Conservation (phyloP, 2,113 vertebrate species). For the Desmodus rotundus region DNA sequence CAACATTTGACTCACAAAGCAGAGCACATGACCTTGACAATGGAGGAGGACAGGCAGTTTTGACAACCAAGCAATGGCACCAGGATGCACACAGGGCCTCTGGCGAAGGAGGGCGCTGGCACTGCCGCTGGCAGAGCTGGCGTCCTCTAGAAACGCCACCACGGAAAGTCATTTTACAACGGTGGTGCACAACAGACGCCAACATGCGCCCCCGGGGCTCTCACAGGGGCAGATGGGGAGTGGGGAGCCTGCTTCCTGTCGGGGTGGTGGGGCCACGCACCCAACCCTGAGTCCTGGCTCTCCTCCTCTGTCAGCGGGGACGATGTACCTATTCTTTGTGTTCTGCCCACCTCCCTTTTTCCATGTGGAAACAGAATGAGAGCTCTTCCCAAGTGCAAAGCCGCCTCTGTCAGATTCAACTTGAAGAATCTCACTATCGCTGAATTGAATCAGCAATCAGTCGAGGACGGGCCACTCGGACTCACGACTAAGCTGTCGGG, state of each 20-base stretch:
- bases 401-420: not conserved
- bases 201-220: not conserved
- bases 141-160: not conserved
- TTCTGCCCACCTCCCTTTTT: not conserved
- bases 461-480: not conserved
- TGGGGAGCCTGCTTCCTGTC: not conserved
- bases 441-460: not conserved
- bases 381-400: not conserved
- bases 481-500: not conserved
- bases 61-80: not conserved
- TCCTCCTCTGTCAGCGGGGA: not conserved
- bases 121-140: not conserved
- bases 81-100: not conserved
- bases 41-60: not conserved
- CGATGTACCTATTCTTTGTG: not conserved
- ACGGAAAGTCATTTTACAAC: not conserved
- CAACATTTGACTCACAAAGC: not conserved
- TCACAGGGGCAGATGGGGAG: not conserved
- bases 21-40: not conserved
- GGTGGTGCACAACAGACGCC: not conserved
- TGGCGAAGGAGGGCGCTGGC: rapidly evolving
- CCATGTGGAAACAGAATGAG: not conserved
- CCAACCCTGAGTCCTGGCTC: not conserved
- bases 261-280: not conserved
- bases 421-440: not conserved